phyloP scores from a whole-genome alignment of 2,113 vertebrate species.

The Proteles cristata region DNA sequence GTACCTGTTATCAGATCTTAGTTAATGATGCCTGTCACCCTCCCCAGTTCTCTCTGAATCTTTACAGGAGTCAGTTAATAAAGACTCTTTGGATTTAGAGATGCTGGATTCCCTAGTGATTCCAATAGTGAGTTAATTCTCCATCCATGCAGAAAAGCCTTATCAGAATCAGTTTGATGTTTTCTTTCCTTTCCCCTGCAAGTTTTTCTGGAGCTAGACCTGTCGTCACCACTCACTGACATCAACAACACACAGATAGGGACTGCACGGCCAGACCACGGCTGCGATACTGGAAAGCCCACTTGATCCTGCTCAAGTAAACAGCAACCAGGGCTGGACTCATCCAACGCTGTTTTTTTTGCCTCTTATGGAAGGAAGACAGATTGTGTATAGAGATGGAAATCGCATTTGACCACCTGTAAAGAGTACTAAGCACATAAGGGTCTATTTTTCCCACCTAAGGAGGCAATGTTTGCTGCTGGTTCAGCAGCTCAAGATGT shows the following conservation, averaged over 20 bases:
- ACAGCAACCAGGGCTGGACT: background rate
- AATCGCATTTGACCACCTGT: background rate
- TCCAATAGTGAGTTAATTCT: background rate
- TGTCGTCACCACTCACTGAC: background rate
- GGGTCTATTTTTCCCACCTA: background rate
- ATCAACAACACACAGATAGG: background rate
- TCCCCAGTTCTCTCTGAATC: background rate
- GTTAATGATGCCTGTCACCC: background rate
- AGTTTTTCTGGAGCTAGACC: background rate
- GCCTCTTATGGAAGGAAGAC: background rate
- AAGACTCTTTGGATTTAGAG: background rate
- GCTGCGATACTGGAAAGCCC: background rate
- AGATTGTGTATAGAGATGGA: background rate
- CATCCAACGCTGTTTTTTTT: background rate
- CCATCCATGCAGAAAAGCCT: background rate
- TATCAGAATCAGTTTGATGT: background rate
- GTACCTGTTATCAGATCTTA: background rate
- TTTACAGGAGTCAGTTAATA: background rate
- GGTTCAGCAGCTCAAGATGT: background rate
- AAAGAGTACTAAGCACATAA: background rate
- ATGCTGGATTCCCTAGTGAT: background rate
- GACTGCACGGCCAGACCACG: background rate
- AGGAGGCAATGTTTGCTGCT: background rate
- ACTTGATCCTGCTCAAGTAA: background rate
- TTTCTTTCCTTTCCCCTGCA: background rate